Conservation (phyloP, 2,113 vertebrate species). For the Anhinga anhinga region DNA sequence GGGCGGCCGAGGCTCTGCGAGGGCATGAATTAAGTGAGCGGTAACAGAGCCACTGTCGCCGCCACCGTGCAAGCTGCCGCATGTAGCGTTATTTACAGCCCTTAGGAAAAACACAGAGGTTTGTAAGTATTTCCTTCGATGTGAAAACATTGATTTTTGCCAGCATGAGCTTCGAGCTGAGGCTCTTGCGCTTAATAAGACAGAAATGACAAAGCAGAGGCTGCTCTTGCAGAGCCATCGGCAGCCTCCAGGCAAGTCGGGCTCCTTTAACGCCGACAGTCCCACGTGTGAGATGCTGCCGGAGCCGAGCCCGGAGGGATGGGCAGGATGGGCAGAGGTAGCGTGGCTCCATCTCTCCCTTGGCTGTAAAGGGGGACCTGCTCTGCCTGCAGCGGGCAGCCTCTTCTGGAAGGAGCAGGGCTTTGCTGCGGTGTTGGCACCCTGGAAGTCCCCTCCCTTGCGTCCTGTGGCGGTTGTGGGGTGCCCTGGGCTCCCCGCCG, state of each 20-base stretch:
- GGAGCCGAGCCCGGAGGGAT: accelerated
- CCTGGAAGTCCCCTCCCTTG: neutral
- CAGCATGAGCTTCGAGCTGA: neutral
- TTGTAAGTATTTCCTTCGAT: neutral
- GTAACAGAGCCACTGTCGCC: neutral
- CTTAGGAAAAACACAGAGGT: neutral
- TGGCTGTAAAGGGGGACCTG: accelerated
- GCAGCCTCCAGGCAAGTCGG: neutral
- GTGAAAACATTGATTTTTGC: neutral
- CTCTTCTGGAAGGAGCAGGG: neutral
- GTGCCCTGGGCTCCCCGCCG: neutral
- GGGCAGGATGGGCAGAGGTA: neutral
- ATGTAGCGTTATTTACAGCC: neutral
- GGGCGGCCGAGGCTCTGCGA: neutral
- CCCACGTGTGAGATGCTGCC: accelerated
- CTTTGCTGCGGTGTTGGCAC: accelerated
- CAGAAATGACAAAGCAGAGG: neutral
- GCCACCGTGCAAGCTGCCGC: accelerated
- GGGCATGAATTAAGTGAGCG: neutral
- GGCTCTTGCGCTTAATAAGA: neutral
- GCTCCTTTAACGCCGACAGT: accelerated
- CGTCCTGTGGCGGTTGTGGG: accelerated
- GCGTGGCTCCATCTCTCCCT: neutral
- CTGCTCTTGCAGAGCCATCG: neutral
- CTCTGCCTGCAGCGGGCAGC: neutral